Conservation (phyloP, 2,888 invertebrate species). For the Epistrophella euchroma region DNA sequence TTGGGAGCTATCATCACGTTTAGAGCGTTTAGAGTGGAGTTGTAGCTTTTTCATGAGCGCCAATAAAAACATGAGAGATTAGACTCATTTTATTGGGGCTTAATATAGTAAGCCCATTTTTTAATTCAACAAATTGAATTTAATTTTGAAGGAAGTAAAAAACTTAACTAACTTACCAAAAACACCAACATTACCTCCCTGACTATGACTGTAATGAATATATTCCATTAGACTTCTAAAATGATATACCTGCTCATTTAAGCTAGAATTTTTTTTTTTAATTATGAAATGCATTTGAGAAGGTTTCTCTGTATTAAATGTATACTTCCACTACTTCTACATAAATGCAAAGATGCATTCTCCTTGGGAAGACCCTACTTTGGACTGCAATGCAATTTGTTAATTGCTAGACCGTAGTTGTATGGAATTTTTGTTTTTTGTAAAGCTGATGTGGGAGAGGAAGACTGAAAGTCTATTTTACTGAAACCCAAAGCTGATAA, state of each 20-base stretch:
- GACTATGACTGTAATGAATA: slow-evolving; percentile 8
- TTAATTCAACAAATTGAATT: no score
- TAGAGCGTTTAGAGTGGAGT: no score
- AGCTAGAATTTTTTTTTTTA: slow-evolving; percentile 5
- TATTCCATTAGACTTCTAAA: slow-evolving; percentile 45
- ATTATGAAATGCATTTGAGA: slow-evolving; percentile 43
- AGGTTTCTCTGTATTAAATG: not conserved
- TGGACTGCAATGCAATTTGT: slow-evolving; percentile 40
- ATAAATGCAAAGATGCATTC: not conserved
- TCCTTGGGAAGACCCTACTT: not conserved
- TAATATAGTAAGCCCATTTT: no score
- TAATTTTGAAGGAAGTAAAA: no score
- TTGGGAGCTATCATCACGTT: no score
- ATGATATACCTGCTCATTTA: slow-evolving; percentile 43
- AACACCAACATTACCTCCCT: not conserved
- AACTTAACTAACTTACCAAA: not conserved
- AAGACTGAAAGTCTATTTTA: not conserved
- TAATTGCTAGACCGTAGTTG: slow-evolving; percentile 30
- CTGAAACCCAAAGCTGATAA: not conserved
- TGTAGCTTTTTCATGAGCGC: no score
- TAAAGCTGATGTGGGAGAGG: not conserved
- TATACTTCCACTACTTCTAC: not conserved
- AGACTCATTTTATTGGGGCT: no score
- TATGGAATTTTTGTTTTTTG: not conserved
- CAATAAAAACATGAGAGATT: no score